Evolutionary conservation across 2,797 vertebrate species (phyloP).

Genomic region (Eulemur mongoz): DNA sequence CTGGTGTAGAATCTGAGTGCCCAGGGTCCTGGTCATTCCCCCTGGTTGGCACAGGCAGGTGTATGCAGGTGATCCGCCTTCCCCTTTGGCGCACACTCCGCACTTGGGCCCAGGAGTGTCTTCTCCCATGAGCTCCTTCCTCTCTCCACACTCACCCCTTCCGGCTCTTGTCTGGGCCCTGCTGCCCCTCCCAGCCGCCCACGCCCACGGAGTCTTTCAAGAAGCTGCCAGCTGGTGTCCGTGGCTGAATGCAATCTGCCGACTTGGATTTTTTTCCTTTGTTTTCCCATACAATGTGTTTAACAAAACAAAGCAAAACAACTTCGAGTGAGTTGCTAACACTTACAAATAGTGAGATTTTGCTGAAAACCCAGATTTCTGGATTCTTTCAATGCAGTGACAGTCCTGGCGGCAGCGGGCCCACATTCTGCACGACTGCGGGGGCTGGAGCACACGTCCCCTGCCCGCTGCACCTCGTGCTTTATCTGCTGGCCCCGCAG

Average conservation of each 20-base stretch:
- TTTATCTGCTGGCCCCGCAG: not conserved
- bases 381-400: not conserved
- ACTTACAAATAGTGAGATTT: not conserved
- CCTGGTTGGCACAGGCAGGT: not conserved
- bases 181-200: not conserved
- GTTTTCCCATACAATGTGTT: not conserved
- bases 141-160: fast-evolving
- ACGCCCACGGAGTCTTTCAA: no score
- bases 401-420: not conserved
- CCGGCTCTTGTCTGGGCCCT: not conserved
- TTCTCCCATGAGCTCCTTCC: not conserved
- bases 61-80: not conserved
- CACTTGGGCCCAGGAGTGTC: not conserved
- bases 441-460: not conserved
- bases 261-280: not conserved
- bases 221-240: fast-evolving
- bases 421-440: not conserved
- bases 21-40: not conserved
- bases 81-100: not conserved
- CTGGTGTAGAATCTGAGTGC: not conserved
- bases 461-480: fast-evolving
- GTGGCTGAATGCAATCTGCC: not conserved
- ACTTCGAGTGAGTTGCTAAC: not conserved
- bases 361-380: not conserved
- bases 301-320: not conserved